Base-by-base conservation (phyloP, 1,140 invertebrate species). In the Zaprionus ornatus region DNA sequence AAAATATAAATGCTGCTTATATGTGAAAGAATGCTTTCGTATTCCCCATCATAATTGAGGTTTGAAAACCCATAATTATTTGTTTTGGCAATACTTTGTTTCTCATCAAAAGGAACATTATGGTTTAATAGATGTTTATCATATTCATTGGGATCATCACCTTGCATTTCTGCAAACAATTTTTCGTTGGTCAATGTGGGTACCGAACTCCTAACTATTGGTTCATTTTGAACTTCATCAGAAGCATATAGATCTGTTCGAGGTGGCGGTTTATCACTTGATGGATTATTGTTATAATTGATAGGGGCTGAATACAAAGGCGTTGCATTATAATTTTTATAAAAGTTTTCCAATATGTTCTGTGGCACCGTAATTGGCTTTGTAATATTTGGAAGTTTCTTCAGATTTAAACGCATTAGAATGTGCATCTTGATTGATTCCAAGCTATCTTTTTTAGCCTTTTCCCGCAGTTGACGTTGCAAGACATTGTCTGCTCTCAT, bases 351-450 rank as follows among this genome's bases (percentile, higher is more conserved):
- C 57, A 91, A 55, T 56, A 91, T 91, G 17, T 81, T 82, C 35
- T 81, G 79, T 7, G 90, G 90, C 13, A 91, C 90, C 19, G 68
- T 57, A 4, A 85, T 70, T 13, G 87, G 87, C 57, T 78, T 79
- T 3, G 91, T 91, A 48, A 91, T 92, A 60, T 91, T 91, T 3
- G 91, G 91, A 6, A 91, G 60, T 48, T 75, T 79, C 29, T 88
- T 82, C 23, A 91, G 15, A 56, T 91, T 82, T 25, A 91, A 70
- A 3, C 91, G 79, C 80, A 91, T 75, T 12, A 91, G 69, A 42
- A 91, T 91, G 35, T 91, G 91, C 77, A 87, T 82, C 65, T 91
- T 91, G 15, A 91, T 91, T 0, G 91, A 91, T 64, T 91, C 90
- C 25, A 91, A 67, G 55, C 82, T 91, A 50, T 91, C 90, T 13